These are phyloP conservation scores for Odontothrips loti DNA, from an alignment of 2,888 invertebrate genomes.

Conservation along the genomic window DNA sequence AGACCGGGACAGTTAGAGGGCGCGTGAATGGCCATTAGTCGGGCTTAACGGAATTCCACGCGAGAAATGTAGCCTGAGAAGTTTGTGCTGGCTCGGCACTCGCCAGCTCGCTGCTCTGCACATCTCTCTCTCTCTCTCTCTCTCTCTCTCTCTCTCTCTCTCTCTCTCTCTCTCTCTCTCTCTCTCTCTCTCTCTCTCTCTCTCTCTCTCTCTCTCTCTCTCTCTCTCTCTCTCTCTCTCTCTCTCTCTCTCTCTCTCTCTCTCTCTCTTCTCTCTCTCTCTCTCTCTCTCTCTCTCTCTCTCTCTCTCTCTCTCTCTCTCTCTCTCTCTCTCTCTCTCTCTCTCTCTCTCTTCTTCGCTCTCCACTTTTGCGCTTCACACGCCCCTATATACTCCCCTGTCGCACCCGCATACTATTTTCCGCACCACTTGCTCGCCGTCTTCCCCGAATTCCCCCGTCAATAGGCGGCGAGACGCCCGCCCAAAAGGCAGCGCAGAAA, in stretches of 20 bases:
- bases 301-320: slow-evolving; percentile 1
- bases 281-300: slow-evolving; percentile 1
- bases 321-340: slow-evolving; percentile 1
- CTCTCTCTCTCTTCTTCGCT: neutral
- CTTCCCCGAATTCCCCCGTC: too few species aligned
- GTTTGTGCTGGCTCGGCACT: slow-evolving; percentile 22
- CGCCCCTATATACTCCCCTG: too few species aligned
- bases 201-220: neutral
- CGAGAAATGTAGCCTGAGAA: slow-evolving; percentile 26
- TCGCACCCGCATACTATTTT: too few species aligned
- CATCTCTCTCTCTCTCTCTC: neutral
- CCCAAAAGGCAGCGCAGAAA: too few species aligned
- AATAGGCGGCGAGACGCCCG: too few species aligned
- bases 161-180: neutral
- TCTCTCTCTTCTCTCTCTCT: neutral
- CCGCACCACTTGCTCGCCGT: too few species aligned
- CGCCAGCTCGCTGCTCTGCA: neutral
- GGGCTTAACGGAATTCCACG: slow-evolving; percentile 24
- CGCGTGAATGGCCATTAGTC: slow-evolving; percentile 22
- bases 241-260: neutral
- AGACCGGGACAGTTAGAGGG: neutral
- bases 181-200: neutral
- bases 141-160: neutral
- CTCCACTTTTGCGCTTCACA: neutral
- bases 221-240: neutral